A percentile compares a stretch with the other conserved stretches of the same genome.
Evolutionary conservation across 2,797 vertebrate species (phyloP).

Genomic region (Platyrinchus mystaceus): DNA sequence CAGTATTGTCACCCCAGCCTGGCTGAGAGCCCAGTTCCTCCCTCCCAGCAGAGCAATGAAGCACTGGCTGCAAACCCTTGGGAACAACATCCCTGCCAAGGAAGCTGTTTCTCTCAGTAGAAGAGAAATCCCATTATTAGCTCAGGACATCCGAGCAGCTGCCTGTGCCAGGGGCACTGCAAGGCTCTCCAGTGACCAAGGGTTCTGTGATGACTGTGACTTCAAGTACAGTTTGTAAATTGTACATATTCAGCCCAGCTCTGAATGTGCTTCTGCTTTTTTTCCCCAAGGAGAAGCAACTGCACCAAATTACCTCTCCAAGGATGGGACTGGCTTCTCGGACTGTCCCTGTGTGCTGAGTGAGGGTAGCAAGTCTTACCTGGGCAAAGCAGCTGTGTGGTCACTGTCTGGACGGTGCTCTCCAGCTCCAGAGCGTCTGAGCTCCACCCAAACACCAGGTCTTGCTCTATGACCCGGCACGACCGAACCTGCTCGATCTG

Average conservation of each 20-base stretch:
- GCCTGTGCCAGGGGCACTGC: neutral
- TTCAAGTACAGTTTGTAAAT: neutral
- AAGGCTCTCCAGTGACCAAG: neutral
- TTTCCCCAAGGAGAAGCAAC: neutral
- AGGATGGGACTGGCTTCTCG: accelerated
- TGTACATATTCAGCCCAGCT: neutral
- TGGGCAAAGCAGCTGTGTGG: slow-evolving; percentile 73
- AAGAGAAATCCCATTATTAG: neutral
- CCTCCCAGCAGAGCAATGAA: neutral
- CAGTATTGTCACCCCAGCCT: neutral
- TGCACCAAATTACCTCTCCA: neutral
- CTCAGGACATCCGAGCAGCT: neutral
- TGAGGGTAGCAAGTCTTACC: neutral
- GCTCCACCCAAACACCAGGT: slow-evolving; percentile 81
- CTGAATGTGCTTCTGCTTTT: neutral
- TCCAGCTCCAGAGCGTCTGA: slow-evolving; percentile 65
- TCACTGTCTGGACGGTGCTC: slow-evolving; percentile 64
- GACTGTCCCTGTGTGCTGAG: neutral
- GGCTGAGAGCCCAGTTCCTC: neutral
- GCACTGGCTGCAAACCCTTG: neutral
- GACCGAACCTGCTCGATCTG: slow-evolving; percentile 76
- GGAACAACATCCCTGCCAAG: neutral
- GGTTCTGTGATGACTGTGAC: neutral
- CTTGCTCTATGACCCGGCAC: slow-evolving; percentile 61
- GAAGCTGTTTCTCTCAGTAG: neutral